Base-by-base conservation (phyloP, 2,113 vertebrate species). In the Atractosteus spatula region DNA sequence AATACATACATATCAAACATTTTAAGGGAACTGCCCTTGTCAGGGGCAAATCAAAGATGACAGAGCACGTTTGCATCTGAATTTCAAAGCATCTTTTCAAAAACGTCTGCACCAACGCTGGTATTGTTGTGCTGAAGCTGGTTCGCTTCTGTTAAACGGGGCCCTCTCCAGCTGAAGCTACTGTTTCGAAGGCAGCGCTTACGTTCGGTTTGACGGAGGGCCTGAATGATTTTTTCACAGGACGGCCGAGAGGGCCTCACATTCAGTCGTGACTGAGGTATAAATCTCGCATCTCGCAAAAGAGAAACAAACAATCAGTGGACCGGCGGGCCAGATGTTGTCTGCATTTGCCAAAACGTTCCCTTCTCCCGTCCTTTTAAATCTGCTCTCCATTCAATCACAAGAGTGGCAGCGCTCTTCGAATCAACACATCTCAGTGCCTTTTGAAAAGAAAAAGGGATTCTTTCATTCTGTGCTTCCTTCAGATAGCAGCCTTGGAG, bases 381-480 rank as follows among this genome's bases (percentile, higher is more conserved):
- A 69, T n/a, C 51, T 1, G 16, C 7, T 45, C 72, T 42, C 66
- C 59, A 14, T 54, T 54, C 17, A 66, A 41, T 41, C 41, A 41
- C 66, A 63, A 47, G 61, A 17, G 47, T 11, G 45, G 29, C 41
- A 55, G 67, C 47, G 1, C 17, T 63, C 29, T 47, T 42, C 16
- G 57, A 6, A 7, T n/a, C 59, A 55, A 8, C n/a, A 10, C 6
- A 62, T 55, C 61, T 17, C 8, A 4, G 7, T 41, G 51, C 47
- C 29, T 56, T 41, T 55, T 56, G 44, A 45, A 68, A 43, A 5
- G 42, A 8, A 63, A 69, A 70, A 65, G 59, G 51, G 61, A 29
- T 6, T 45, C 73, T 57, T 74, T 69, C 41, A 68, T 64, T 65
- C 44, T 12, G 55, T 13, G 55, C 8, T 17, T 63, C 72, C 66